Percentiles rank a stretch among this genome's conserved stretches.
These are phyloP conservation scores for Caerostris extrusa DNA, from an alignment of 1,140 invertebrate genomes.

Conservation along the genomic window DNA sequence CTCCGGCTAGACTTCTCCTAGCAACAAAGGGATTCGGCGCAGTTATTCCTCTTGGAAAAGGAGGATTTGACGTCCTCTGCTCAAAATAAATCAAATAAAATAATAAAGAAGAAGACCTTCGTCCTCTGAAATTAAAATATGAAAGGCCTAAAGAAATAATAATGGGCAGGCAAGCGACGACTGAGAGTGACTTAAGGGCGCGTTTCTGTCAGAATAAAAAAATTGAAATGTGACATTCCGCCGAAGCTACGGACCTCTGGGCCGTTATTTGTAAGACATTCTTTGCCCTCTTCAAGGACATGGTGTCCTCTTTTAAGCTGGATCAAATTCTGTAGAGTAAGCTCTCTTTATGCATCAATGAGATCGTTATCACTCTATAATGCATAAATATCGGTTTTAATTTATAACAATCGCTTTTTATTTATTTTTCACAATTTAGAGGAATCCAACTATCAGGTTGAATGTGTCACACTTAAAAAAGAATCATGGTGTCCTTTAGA, in stretches of 20 bases:
- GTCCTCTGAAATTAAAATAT: slow-evolving; percentile 24
- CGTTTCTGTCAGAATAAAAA: slow-evolving; percentile 27
- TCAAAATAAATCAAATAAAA: not conserved
- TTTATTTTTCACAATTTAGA: no score
- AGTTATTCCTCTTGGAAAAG: not conserved
- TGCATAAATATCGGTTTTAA: no score
- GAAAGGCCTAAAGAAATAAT: slow-evolving; percentile 7
- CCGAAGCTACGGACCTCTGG: not conserved
- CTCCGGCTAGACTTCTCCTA: slow-evolving; percentile 18
- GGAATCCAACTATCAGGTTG: no score
- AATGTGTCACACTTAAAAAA: no score
- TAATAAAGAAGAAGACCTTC: not conserved
- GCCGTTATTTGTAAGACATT: not conserved
- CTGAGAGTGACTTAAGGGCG: slow-evolving; percentile 16
- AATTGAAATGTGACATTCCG: slow-evolving; percentile 30
- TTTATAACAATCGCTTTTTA: no score
- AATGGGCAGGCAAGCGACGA: slow-evolving; percentile 32
- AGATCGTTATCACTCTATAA: no score
- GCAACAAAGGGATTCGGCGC: not conserved
- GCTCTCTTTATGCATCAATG: not conserved
- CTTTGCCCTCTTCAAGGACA: slow-evolving; percentile 1
- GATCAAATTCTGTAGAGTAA: not conserved
- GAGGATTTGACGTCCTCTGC: slow-evolving; percentile 1
- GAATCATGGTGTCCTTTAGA: no score
- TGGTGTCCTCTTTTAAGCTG: not conserved